These are phyloP conservation scores for Ischnura elegans DNA, from an alignment of 2,888 invertebrate genomes.

Conservation along the genomic window DNA sequence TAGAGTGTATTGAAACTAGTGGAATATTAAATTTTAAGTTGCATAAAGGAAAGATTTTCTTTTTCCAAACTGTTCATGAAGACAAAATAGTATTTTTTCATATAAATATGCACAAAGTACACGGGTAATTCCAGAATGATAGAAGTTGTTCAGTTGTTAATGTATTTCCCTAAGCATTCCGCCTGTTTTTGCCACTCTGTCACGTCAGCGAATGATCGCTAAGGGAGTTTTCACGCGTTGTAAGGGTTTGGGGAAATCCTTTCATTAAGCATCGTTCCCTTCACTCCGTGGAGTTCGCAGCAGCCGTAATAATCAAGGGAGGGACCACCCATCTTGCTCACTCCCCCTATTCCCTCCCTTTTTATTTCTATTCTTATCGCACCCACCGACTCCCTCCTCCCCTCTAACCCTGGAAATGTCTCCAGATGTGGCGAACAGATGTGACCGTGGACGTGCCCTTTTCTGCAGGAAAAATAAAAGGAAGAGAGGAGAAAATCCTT, in stretches of 20 bases:
- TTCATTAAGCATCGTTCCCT: not conserved
- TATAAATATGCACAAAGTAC: no score
- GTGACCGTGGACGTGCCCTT: conserved; percentile 26
- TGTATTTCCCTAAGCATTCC: no score
- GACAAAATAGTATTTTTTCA: no score
- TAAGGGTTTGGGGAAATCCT: not conserved
- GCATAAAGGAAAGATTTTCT: no score
- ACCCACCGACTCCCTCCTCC: not conserved
- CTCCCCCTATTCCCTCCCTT: not conserved
- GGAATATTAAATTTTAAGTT: no score
- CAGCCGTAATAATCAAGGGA: conserved; percentile 14
- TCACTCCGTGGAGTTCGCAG: not conserved
- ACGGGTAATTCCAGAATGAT: no score
- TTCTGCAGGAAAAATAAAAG: no score
- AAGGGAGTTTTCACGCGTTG: not conserved
- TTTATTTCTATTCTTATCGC: not conserved
- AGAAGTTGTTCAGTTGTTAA: no score
- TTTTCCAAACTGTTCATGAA: no score
- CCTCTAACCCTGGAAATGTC: not conserved
- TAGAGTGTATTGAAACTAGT: no score
- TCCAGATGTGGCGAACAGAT: conserved; percentile 26
- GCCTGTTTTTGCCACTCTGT: not conserved
- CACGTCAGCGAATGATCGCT: not conserved
- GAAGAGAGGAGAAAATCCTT: no score
- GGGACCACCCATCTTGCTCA: not conserved